Base-by-base conservation (phyloP, 2,888 invertebrate genomes). In the Poecilus cupreus region DNA sequence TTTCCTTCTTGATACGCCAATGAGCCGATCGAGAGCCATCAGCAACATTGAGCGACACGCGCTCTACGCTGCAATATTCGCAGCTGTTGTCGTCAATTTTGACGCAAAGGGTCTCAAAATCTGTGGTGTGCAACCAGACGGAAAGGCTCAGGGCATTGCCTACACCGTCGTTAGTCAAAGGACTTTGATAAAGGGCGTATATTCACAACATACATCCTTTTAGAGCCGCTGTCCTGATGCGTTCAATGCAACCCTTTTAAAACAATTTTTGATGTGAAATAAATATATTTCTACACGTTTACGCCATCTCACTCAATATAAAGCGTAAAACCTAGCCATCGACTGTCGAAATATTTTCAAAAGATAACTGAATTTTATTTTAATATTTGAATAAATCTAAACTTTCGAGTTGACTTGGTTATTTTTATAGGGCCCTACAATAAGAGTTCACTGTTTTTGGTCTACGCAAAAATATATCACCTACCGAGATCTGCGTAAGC, bases 11-110 rank as follows among this genome's bases (percentile, higher is more conserved):
- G 24, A 10, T 26, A 11, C 60, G 60, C 26, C 60, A 22, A 8
- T 60, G 60, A 4, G 5, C 4, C n/a, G 24, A 26, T 26, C 24
- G 6, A 24, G n/a, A 22, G 5, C 60, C 26, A 60, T 60, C 60
- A 60, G 26, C 26, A 57, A 57, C 24, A 24, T 11, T 24, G 22
- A 20, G 18, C 64, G 32, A 32, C 32, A 2, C 32, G 32, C 32
- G 32, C 32, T 32, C 32, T 6, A 32, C 3, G 16, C 32, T 68
- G 64, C 64, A 64, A 64, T 64, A 64, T 64, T 64, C 64, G 8
- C 64, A 68, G 64, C 32, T 68, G 64, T 16, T 37, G 64, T 51
- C 20, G 51, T 68, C 64, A 68, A 68, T 68, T 68, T 68, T 68
- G 64, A 68, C 37, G 64, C 10, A 32, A 18, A 68, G 37, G 64